These are phyloP conservation scores for Mechanitis mazaeus DNA, from an alignment of 2,888 invertebrate genomes.

Conservation along the genomic window DNA sequence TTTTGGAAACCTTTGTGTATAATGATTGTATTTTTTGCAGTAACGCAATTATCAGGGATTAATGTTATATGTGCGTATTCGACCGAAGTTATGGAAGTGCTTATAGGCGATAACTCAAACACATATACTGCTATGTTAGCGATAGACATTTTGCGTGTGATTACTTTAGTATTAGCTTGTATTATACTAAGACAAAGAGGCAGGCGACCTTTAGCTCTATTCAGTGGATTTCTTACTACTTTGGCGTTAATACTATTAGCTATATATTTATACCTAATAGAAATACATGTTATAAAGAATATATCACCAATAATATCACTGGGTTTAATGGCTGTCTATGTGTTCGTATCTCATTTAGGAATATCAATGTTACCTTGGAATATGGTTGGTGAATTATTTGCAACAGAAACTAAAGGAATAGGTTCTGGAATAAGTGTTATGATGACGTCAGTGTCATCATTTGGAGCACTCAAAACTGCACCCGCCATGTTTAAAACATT, in stretches of 20 bases:
- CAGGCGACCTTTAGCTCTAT: constrained; percentile 78
- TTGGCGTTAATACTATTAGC: constrained; percentile 76
- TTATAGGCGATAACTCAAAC: constrained; percentile 71
- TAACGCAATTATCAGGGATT: constrained; percentile 82
- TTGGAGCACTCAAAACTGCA: constrained; percentile 81
- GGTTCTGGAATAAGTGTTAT: constrained; percentile 82
- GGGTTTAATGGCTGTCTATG: constrained; percentile 75
- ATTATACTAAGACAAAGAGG: constrained; percentile 77
- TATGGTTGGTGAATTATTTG: constrained; percentile 84
- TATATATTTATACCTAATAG: constrained; percentile 59
- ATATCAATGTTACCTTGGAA: constrained; percentile 83
- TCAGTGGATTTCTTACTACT: constrained; percentile 79
- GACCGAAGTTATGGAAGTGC: constrained; percentile 78
- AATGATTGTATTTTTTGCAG: constrained; percentile 79
- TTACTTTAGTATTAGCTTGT: constrained; percentile 78
- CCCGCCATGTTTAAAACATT: constrained; percentile 76
- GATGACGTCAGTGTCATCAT: constrained; percentile 80
- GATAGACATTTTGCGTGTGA: constrained; percentile 78
- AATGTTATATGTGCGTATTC: constrained; percentile 85
- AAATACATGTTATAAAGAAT: constrained; percentile 41
- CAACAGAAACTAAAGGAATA: constrained; percentile 79
- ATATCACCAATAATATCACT: constrained; percentile 60
- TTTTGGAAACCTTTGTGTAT: constrained; percentile 79
- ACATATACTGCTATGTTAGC: constrained; percentile 80
- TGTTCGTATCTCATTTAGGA: constrained; percentile 77